Base-by-base conservation (phyloP, 2,888 invertebrate species). In the Cerastis leucographa region DNA sequence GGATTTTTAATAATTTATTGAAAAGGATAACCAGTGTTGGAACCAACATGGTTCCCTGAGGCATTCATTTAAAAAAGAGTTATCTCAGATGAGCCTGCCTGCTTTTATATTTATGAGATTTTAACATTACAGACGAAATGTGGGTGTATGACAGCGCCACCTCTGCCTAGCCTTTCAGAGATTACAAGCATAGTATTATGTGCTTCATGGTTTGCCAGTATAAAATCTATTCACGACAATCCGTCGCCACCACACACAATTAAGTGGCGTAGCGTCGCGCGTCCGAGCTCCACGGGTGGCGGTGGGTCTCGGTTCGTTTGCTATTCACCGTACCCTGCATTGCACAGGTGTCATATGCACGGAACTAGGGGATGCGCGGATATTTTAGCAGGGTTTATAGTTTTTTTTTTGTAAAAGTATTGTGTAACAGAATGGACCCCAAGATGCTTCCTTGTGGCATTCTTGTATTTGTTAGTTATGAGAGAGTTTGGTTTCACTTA, bases 311-410 rank as follows among this genome's bases (percentile, higher is more conserved):
- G 42, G 35, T 70, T 81, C 71, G 71, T 85, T 83, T 81, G 68
- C 77, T 71, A 81, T 82, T 73, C 77, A 81, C 78, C 74, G 59
- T 61, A 40, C 69, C 61, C 51, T 73, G 64, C 54, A 49, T 12
- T 46, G 76, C 76, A 81, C 71, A 85, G 46, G 64, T 83, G 83
- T 82, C 85, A 77, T 61, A 44, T 67, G 11, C 85, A 80, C 17
- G n/a, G 3, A 17, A n/a, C 61, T 42, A 17, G 3, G n/a, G 49
- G 22, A 44, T 14, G 44, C 46, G 17, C 19, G 51, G 17, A 76
- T 85, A 77, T 77, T 85, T 40, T 49, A 46, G 76, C n/a, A 62
- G n/a, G 19, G 8, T 22, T 42, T n/a, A n/a, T n/a, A n/a, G n/a
- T n/a, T n/a, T n/a, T 44, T 54, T 14, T 61, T 25, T 65, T 25